These are phyloP conservation scores for Tenrec ecaudatus DNA, from an alignment of 2,113 vertebrate species.

Conservation along the genomic window DNA sequence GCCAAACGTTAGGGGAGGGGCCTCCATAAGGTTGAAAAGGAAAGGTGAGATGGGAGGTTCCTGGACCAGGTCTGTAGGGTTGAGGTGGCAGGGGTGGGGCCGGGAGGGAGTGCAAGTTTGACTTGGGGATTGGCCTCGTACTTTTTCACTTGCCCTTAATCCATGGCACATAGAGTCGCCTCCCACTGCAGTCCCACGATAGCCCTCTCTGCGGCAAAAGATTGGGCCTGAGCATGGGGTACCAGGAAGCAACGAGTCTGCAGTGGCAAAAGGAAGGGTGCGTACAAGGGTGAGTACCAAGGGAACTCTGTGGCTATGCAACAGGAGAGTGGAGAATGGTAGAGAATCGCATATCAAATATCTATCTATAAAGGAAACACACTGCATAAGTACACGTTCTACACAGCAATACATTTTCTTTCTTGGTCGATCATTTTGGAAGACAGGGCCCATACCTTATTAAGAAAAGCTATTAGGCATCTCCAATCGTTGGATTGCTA, in stretches of 20 bases:
- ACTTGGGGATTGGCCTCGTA: neutral
- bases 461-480: neutral
- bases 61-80: neutral
- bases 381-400: neutral
- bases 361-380: neutral
- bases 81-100: neutral
- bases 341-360: neutral
- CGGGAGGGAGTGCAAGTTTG: neutral
- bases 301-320: neutral
- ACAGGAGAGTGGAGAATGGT: accelerated
- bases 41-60: neutral
- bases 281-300: no score
- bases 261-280: neutral
- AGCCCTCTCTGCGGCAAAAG: neutral
- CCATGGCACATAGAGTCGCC: neutral
- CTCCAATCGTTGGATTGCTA: neutral
- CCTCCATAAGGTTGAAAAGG: neutral
- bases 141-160: neutral
- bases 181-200: neutral
- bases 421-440: neutral
- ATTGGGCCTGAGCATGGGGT: neutral
- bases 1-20: neutral
- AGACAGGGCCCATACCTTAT: neutral
- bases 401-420: neutral
- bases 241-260: neutral